A percentile compares a stretch with the other conserved stretches of the same genome.
phyloP scores from a whole-genome alignment of 2,888 invertebrate species.

The Elysia crispata region DNA sequence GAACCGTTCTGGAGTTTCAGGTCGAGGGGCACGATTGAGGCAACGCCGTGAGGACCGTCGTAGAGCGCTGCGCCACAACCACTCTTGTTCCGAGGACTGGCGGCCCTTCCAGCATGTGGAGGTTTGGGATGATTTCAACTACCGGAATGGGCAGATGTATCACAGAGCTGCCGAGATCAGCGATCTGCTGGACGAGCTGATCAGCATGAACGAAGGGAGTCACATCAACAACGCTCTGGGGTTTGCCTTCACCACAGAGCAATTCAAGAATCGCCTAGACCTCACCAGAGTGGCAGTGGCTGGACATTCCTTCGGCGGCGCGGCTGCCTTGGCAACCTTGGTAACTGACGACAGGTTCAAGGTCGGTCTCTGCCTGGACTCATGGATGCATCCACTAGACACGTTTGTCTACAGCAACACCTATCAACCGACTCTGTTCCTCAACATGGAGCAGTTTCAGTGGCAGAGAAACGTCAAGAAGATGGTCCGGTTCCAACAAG shows the following conservation, averaged over 20 bases:
- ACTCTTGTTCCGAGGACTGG: constrained; percentile 70
- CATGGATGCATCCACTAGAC: constrained; percentile 74
- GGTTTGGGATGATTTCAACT: constrained; percentile 75
- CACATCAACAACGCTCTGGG: constrained; percentile 79
- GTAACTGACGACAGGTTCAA: constrained; percentile 80
- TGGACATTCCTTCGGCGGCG: constrained; percentile 85
- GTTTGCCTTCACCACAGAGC: constrained; percentile 73
- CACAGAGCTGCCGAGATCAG: constrained; percentile 80
- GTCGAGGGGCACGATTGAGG: too few relatives aligned
- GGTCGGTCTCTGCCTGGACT: constrained; percentile 69
- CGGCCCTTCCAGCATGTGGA: constrained; percentile 67
- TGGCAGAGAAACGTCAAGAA: constrained; percentile 70
- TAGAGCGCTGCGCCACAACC: constrained; percentile 46
- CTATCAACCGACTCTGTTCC: constrained; percentile 67
- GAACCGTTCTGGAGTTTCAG: too few relatives aligned
- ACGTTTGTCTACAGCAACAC: constrained; percentile 61
- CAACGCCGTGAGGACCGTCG: constrained; percentile 13
- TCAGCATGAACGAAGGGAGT: constrained; percentile 79
- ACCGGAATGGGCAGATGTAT: constrained; percentile 79
- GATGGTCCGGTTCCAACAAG: constrained; percentile 60
- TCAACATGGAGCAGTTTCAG: constrained; percentile 74
- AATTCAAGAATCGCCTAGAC: constrained; percentile 73
- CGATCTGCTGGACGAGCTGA: constrained; percentile 79
- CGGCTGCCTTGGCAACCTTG: constrained; percentile 81
- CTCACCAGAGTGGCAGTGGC: constrained; percentile 77